Evolutionary conservation across 2,113 vertebrate species (phyloP), one percentile per base, ranked within the genome.

Genomic region (Clupea harengus): DNA sequence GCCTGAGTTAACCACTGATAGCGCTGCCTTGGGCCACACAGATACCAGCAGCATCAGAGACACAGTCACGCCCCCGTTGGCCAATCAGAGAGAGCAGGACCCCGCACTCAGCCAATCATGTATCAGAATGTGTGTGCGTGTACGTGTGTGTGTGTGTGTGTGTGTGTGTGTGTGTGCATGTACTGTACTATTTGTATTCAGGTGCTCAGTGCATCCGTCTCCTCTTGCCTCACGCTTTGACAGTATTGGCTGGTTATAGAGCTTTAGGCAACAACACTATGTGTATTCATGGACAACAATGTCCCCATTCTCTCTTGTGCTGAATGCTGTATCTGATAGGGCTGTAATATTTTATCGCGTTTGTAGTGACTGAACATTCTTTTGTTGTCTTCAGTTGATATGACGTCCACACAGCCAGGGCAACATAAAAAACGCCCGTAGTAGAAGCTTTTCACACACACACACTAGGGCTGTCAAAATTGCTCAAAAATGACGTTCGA

Each of bases 41-140:
- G 67, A 75, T 32, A 75, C 67, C 67, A 75, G 67, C 67, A 75
- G 67, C 67, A 75, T n/a, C n/a, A n/a, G n/a, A n/a, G n/a, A n/a
- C n/a, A n/a, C n/a, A n/a, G n/a, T 32, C 67, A 75, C 28, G 28
- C 67, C 67, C 67, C 28, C 25, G 3, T 28, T 75, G 67, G 10
- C 67, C 67, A 75, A 75, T 75, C 67, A 75, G 25, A 39, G 67
- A 39, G 3, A 28, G 28, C 67, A 75, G 67, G 67, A 75, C 67
- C 67, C 15, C 11, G 67, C 67, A 32, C 10, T 10, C 67, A 57
- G 50, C 49, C n/a, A n/a, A 64, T 54, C 28, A 32, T 28, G 39
- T 32, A 11, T 32, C 8, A 32, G 67, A 39, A 0, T 13, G n/a
- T 72, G 64, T 83, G 82, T 39, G 49, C 32, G 64, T 72, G 64